Percentiles rank a stretch among this genome's conserved stretches.
Evolutionary conservation across 2,888 invertebrate species (phyloP).

Genomic region (Mimumesa dahlbomi): DNA sequence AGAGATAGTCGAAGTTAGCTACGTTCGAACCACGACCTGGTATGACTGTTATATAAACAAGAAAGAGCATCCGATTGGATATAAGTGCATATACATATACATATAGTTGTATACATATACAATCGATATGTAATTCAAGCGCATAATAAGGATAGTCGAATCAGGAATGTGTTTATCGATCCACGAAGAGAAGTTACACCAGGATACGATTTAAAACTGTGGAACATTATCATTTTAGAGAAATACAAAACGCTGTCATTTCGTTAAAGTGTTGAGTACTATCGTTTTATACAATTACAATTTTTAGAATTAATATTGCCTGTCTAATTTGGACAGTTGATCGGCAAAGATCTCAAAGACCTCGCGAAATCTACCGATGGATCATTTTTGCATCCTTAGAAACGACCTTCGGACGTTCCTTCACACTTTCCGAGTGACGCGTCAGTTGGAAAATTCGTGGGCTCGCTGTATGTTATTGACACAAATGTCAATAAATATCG

Average conservation of each 20-base stretch:
- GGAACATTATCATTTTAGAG: too few relatives aligned
- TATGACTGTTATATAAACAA: conserved; percentile 30
- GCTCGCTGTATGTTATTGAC: conserved; percentile 13
- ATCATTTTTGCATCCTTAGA: neutral
- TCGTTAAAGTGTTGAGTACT: too few relatives aligned
- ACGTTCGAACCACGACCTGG: conserved; percentile 30
- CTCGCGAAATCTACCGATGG: neutral
- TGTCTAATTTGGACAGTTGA: too few relatives aligned
- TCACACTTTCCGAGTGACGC: neutral
- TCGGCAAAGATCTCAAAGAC: neutral
- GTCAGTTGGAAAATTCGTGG: conserved; percentile 12
- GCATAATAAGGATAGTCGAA: too few relatives aligned
- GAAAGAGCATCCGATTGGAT: conserved; percentile 20
- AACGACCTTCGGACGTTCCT: neutral
- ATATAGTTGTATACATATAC: neutral
- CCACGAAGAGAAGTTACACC: too few relatives aligned
- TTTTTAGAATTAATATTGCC: too few relatives aligned
- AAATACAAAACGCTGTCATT: too few relatives aligned
- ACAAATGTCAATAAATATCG: conserved; percentile 27
- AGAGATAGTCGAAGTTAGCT: conserved; percentile 36
- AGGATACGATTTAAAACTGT: too few relatives aligned
- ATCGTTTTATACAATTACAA: too few relatives aligned
- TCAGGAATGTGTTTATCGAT: neutral
- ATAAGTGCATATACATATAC: conserved; percentile 5
- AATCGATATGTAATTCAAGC: too few relatives aligned